A percentile compares a stretch with the other conserved stretches of the same genome.
Evolutionary conservation across 2,113 vertebrate genomes (phyloP).

Genomic region (Amia ocellicauda): DNA sequence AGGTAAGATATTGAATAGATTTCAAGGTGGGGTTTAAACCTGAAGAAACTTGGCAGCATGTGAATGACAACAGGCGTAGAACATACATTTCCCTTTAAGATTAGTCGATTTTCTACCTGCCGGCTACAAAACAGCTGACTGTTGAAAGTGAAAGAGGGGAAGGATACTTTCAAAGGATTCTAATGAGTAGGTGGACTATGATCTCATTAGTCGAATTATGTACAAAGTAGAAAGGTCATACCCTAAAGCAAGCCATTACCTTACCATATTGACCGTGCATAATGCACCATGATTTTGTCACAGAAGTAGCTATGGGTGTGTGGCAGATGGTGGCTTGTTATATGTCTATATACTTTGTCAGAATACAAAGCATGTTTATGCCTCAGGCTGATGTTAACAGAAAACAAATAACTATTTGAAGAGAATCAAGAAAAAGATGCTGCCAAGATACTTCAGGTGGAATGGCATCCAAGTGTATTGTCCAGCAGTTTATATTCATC

Average conservation of each 20-base stretch:
- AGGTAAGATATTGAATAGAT: no score
- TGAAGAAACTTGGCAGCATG: no score
- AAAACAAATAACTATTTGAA: background rate
- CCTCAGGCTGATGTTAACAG: conserved; percentile 5
- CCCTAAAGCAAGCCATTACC: conserved; percentile 25
- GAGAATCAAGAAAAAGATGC: background rate
- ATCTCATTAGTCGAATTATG: conserved; percentile 20
- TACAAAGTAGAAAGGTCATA: conserved; percentile 20
- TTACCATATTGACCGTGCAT: conserved; percentile 29
- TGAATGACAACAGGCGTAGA: no score
- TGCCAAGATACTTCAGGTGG: background rate
- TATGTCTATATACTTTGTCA: conserved; percentile 17
- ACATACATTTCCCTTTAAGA: no score
- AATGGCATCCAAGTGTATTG: background rate
- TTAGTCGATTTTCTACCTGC: background rate
- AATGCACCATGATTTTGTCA: conserved; percentile 23
- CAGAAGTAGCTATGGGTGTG: conserved; percentile 16
- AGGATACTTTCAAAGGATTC: background rate
- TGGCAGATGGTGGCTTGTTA: conserved; percentile 22
- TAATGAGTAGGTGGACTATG: background rate
- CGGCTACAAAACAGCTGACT: background rate
- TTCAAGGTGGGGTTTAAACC: no score
- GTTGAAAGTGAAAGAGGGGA: background rate
- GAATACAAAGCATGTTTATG: conserved; percentile 13
- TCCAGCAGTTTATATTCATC: conserved; percentile 4